Evolutionary conservation across 2,888 invertebrate genomes (phyloP).

Genomic region (Mythimna vitellina): DNA sequence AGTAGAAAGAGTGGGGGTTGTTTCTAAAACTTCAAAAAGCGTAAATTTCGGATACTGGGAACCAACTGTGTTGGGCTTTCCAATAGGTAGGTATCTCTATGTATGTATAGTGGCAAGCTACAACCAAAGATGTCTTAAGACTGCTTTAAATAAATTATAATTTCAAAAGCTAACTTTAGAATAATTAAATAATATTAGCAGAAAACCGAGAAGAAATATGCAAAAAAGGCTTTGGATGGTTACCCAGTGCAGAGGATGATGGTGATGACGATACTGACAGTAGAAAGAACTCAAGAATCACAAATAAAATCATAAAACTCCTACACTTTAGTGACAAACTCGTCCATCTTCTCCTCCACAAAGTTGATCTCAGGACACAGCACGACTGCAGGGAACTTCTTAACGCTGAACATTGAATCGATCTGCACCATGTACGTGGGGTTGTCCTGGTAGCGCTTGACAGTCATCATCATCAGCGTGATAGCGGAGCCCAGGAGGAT

Average conservation of each 20-base stretch:
- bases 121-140: too few relatives aligned
- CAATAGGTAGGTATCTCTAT: too few relatives aligned
- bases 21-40: neutral
- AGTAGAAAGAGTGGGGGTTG: neutral
- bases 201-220: too few relatives aligned
- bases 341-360: constrained; percentile 68
- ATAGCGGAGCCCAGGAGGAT: constrained; percentile 69
- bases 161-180: too few relatives aligned
- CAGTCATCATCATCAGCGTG: constrained; percentile 62
- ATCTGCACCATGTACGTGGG: constrained; percentile 74
- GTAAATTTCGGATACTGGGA: neutral
- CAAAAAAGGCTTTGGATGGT: too few relatives aligned
- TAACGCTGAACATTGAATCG: constrained; percentile 44
- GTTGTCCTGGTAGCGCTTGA: constrained; percentile 70
- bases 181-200: too few relatives aligned
- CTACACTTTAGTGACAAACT: constrained; percentile 74
- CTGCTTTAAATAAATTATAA: too few relatives aligned
- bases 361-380: constrained; percentile 78
- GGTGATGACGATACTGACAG: neutral
- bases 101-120: too few relatives aligned
- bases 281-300: too few relatives aligned
- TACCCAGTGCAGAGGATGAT: neutral
- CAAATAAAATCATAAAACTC: constrained; percentile 33
- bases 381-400: constrained; percentile 75
- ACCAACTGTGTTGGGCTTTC: too few relatives aligned